Conservation (phyloP, 2,113 vertebrate species). For the Centropristis striata region DNA sequence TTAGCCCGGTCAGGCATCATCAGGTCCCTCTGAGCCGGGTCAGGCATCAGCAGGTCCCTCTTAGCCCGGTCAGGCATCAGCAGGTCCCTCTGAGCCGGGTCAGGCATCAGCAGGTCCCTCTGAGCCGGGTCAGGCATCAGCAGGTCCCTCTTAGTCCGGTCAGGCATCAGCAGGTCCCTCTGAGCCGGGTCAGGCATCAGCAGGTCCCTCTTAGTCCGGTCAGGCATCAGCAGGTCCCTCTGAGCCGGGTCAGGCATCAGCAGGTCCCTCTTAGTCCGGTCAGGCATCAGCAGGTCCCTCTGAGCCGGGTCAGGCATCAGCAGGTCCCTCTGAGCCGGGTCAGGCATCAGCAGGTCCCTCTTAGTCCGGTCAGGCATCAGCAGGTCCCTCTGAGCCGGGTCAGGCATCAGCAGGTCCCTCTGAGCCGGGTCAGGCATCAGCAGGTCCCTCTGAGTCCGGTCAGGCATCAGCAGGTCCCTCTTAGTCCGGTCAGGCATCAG, state of each 20-base stretch:
- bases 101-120: conserved; percentile 85
- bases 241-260: conserved; percentile 82
- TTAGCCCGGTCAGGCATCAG: conserved; percentile 82
- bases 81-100: conserved; percentile 80
- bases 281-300: conserved; percentile 83
- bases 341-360: conserved; percentile 83
- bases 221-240: conserved; percentile 85
- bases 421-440: conserved; percentile 82
- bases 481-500: conserved; percentile 82
- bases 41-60: conserved; percentile 83
- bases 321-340: conserved; percentile 83
- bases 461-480: conserved; percentile 83
- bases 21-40: no score
- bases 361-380: conserved; percentile 82
- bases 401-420: conserved; percentile 85
- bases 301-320: conserved; percentile 82
- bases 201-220: conserved; percentile 80
- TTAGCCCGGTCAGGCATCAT: no score
- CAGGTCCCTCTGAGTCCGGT: conserved; percentile 80
- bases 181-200: conserved; percentile 82
- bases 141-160: conserved; percentile 80
- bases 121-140: conserved; percentile 82
- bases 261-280: conserved; percentile 80
- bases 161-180: conserved; percentile 85
- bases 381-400: conserved; percentile 80